Evolutionary conservation across 2,113 vertebrate genomes (phyloP), one percentile per base, ranked within the genome.

Genomic region (Machaerirhynchus nigripectus): DNA sequence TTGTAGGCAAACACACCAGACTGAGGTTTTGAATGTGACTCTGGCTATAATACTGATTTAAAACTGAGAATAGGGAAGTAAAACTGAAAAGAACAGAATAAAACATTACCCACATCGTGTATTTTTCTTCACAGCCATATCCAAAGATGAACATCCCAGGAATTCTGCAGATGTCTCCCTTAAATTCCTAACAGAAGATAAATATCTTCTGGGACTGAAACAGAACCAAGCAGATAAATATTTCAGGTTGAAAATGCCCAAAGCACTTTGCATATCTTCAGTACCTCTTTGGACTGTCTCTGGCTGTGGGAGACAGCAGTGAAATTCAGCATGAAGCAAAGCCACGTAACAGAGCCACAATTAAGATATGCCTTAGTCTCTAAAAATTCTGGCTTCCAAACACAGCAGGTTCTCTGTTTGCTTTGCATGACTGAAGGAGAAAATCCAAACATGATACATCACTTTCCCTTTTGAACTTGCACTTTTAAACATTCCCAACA

Each of bases 401-500:
- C 81, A 77, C 90, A 90, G 89, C 89, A 73, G 56, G 89, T 87
- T 67, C 77, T 86, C 79, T 89, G 76, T 69, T 95, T 95, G 80
- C 77, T 89, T 81, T 93, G 80, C 83, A 90, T 81, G 75, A 93
- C 86, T 88, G 90, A 90, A 85, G 64, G 84, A 90, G 87, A 92
- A 92, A 96, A 94, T 31, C 77, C 81, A 86, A 96, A 95, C 81
- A 80, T 82, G 93, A 95, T 89, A 86, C 90, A 92, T 96, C 83
- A 64, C 81, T 90, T 92, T 86, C 82, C 84, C 89, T 93, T 87
- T 93, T 97, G 92, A 93, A 93, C 91, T 91, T 94, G 91, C 87
- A 93, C 91, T 94, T 89, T 87, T 42, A 96, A 97, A 96, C 59
- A 65, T 84, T 96, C 95, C 92, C 93, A 96, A 74, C 90, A 95